phyloP scores from a whole-genome alignment of 2,888 invertebrate genomes.

The Drepanosiphum platanoidis region DNA sequence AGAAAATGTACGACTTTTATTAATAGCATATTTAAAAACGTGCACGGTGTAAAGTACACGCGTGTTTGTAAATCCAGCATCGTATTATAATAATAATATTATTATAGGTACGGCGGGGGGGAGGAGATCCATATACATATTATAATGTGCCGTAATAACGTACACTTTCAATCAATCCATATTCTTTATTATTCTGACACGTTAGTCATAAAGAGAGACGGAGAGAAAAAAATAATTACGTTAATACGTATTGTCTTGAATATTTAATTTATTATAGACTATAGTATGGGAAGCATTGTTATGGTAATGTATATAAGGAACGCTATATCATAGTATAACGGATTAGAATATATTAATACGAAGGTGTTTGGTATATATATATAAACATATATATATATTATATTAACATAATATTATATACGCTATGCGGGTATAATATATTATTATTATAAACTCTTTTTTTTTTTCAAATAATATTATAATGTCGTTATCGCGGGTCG shows the following conservation, averaged over 20 bases:
- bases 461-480: neutral
- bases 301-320: conserved; percentile 33
- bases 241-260: conserved; percentile 49
- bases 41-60: neutral
- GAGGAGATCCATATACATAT: neutral
- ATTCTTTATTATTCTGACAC: conserved; percentile 32
- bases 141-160: neutral
- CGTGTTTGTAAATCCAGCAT: neutral
- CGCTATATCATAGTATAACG: conserved; percentile 8
- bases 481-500: neutral
- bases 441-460: neutral
- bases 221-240: conserved; percentile 45
- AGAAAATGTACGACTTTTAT: neutral
- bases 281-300: conserved; percentile 37
- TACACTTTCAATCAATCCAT: neutral
- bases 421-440: neutral
- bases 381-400: neutral
- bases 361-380: conserved; percentile 39
- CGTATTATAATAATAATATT: neutral
- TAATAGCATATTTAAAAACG: neutral
- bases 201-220: conserved; percentile 21
- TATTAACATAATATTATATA: neutral
- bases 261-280: conserved; percentile 49
- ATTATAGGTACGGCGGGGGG: neutral
- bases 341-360: conserved; percentile 49